Evolutionary conservation across 2,113 vertebrate genomes (phyloP), one percentile per base, ranked within the genome.

Genomic region (Heterotilapia buettikoferi): DNA sequence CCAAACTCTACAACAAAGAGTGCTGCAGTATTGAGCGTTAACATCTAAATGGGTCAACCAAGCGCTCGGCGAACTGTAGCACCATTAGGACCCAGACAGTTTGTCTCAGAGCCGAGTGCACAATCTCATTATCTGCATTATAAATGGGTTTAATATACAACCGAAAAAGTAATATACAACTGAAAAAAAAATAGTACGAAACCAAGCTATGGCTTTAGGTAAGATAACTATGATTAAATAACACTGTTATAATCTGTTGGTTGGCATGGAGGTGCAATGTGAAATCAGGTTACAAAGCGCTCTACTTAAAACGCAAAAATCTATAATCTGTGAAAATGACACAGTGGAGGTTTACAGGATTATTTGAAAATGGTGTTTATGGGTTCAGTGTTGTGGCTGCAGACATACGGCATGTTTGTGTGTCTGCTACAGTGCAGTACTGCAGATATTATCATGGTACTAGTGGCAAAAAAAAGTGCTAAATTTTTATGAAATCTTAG

Each of bases 41-140:
- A 88, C 52, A 71, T 91, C 88, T 94, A 96, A 96, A 94, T 96
- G 94, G 96, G 96, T 96, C 96, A 96, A 86, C 85, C 87, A 90
- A 84, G 66, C 40, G 76, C 90, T 86, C 59, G 7, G 86, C 83
- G 80, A 93, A 94, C 88, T 88, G 76, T 57, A 40, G 86, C 86
- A 18, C 84, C 68, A 88, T 84, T 80, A 82, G 63, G 86, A 90
- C 87, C 91, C 89, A 94, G 92, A 93, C 95, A 87, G 86, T 87
- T 92, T 84, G 89, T 88, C 90, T 94, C 87, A 53, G 78, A 89
- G 79, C 53, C 33, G 12, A 63, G 79, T 7, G 26, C 82, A 80
- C 80, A 91, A 86, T 89, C 89, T 87, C 91, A 90, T 92, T 86
- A 93, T 87, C 56, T 66, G 54, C 59, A 79, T 87, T 88, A 91